Evolutionary conservation across 2,797 vertebrate species (phyloP), one percentile per base, ranked within the genome.

Genomic region (Tolypeutes matacus): DNA sequence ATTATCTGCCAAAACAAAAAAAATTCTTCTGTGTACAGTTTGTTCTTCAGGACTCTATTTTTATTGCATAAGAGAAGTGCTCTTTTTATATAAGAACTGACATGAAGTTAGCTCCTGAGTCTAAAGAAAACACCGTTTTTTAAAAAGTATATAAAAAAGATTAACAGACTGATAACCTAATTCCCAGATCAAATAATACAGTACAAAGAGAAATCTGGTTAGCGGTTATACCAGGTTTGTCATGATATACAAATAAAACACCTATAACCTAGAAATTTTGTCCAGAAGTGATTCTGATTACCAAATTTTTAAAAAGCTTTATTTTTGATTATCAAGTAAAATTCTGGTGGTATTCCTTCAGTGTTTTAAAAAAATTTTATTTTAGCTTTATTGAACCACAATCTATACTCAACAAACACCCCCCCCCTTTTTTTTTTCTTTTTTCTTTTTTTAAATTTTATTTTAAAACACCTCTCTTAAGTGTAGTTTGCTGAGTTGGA

Each of bases 131-230:
- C 7, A 0, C 39, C 21, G 10, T 0, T 78, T 89, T 93, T 42
- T 0, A 25, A 12, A 82, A 91, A 81, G 65, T 69, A 49, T 67
- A 34, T 25, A 34, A 27, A 46, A 62, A 72, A 89, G 70, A 70
- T 67, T n/a, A 93, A 88, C 17, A 42, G 70, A 89, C 76, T 51
- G 51, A 92, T 85, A 92, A n/a, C 67, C 77, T 42, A 82, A 67
- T 85, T 91, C 15, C 53, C 93, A 64, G 23, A 70, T 91, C 84
- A 91, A 95, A 80, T 91, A 58, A 78, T 81, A 34, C 0, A n/a
- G 11, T 69, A 77, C 64, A 70, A 70, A 36, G 58, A 67, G 60
- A 73, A 60, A 89, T 62, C 67, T 77, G 64, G 70, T 29, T 29
- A 85, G 36, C 34, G 14, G 11, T 72, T 89, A 91, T 73, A 39